Evolutionary conservation across 2,797 vertebrate genomes (phyloP), one percentile per base, ranked within the genome.

Genomic region (Gadopsis marmoratus): DNA sequence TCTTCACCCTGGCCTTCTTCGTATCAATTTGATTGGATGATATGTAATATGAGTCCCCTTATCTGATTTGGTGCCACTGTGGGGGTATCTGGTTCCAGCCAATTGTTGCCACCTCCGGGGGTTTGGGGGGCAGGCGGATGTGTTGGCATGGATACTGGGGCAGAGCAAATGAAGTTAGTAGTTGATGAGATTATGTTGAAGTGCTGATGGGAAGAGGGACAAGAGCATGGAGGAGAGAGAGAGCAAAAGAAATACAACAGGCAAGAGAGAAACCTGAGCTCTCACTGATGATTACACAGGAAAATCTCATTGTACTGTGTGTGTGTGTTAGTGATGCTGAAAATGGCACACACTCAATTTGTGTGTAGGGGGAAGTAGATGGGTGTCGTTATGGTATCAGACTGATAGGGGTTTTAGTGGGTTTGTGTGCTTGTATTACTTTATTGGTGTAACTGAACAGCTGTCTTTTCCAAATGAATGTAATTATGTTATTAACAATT

Each of bases 181-280:
- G 95, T 95, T 92, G 97, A 97, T 97, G 96, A 97, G 97, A 97
- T 97, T 97, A 97, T 97, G 95, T 95, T 95, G 95, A 97, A 97
- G 96, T 96, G 96, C 95, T 94, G 96, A 96, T 97, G 96, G 97
- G 97, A 98, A 96, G 94, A 95, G 82, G 86, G 84, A 92, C 83
- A 83, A 95, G 88, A 83, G 81, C 70, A 70, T 71, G 82, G 85
- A 81, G 82, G 84, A 77, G 66, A 70, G 50, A 54, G 65, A 19
- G 66, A 73, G 76, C 21, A 69, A 76, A 81, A 82, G 71, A 81
- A 87, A 82, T 62, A 62, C 55, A 81, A 74, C 45, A 69, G 72
- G 68, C 66, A 61, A 71, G 64, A 84, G 67, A 69, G 88, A 90
- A 90, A 91, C 83, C 64, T 80, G 86, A 91, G 77, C 96, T 96